Conservation (phyloP, 2,797 vertebrate genomes). For the Rhyacichthys aspro region DNA sequence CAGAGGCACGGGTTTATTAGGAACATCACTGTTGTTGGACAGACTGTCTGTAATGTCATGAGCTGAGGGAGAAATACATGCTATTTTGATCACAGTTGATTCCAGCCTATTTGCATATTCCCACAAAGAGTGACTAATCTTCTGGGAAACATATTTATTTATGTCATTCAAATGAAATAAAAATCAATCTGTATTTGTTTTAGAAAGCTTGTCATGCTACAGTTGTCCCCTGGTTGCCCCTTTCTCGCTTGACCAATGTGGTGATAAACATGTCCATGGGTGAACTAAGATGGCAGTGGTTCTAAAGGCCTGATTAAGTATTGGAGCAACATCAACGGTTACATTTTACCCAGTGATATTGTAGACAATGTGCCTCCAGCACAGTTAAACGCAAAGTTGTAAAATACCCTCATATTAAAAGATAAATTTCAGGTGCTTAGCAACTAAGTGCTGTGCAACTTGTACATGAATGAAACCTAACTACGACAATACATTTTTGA, state of each 20-base stretch:
- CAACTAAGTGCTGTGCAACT: constrained; percentile 37
- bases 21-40: constrained; percentile 28
- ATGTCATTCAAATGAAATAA: constrained; percentile 36
- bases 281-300: background rate
- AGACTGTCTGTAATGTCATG: constrained; percentile 20
- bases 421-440: constrained; percentile 52
- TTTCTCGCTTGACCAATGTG: constrained; percentile 1
- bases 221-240: constrained; percentile 25
- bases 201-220: constrained; percentile 28
- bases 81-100: constrained; percentile 23
- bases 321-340: constrained; percentile 25
- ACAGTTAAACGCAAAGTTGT: constrained; percentile 28
- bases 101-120: constrained; percentile 24
- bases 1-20: constrained; percentile 10
- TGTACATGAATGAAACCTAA: constrained; percentile 50
- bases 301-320: background rate
- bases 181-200: constrained; percentile 31
- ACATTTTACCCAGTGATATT: constrained; percentile 29
- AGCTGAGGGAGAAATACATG: constrained; percentile 6
- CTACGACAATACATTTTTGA: constrained; percentile 53
- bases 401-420: constrained; percentile 31
- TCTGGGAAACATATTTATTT: constrained; percentile 51
- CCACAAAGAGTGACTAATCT: constrained; percentile 31
- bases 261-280: background rate
- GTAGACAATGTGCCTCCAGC: constrained; percentile 8